Evolutionary conservation across 2,888 invertebrate species (phyloP).

Genomic region (Xiphydria camelus): DNA sequence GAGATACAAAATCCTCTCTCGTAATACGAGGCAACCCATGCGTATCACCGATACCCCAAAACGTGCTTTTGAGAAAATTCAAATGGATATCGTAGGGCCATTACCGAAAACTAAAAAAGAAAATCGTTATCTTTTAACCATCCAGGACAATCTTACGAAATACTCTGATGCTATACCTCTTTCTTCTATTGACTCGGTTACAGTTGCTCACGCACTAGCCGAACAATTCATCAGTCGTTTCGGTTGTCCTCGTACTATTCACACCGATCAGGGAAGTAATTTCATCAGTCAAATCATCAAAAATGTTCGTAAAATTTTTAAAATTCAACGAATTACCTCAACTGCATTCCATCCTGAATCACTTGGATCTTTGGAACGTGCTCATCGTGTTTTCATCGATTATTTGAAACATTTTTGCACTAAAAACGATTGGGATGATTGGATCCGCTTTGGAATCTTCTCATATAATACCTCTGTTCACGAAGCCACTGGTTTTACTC

Average conservation of each 20-base stretch:
- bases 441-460: constrained; percentile 15
- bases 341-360: constrained; percentile 22
- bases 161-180: constrained; percentile 3
- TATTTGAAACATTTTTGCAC: constrained; percentile 21
- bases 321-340: constrained; percentile 17
- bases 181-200: background rate
- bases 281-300: constrained; percentile 19
- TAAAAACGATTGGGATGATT: constrained; percentile 16
- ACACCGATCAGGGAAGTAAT: constrained; percentile 19
- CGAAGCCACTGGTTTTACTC: constrained; percentile 17
- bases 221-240: constrained; percentile 19
- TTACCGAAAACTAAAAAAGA: constrained; percentile 7
- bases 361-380: constrained; percentile 15
- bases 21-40: constrained; percentile 11
- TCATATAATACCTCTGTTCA: constrained; percentile 17
- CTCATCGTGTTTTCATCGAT: constrained; percentile 18
- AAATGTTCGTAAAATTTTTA: constrained; percentile 16
- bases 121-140: constrained; percentile 4
- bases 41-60: constrained; percentile 6
- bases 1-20: constrained; percentile 4
- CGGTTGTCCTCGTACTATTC: constrained; percentile 15
- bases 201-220: background rate
- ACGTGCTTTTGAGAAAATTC: constrained; percentile 14
- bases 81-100: constrained; percentile 23
- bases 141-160: constrained; percentile 5